A percentile compares a stretch with the other conserved stretches of the same genome.
These are phyloP conservation scores for Cerastoderma edule DNA, from an alignment of 2,888 invertebrate genomes.

Conservation along the genomic window DNA sequence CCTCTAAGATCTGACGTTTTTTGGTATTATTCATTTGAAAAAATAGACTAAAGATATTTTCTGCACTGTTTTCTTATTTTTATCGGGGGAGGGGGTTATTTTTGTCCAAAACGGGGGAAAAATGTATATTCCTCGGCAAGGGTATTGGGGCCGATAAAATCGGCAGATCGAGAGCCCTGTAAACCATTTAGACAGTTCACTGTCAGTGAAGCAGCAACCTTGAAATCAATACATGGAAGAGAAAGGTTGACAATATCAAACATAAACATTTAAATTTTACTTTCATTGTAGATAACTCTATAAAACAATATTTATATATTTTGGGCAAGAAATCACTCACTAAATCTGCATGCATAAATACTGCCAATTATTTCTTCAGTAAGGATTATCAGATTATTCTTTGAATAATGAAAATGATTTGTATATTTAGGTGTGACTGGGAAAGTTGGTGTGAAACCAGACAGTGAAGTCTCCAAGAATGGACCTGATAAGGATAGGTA, in stretches of 20 bases:
- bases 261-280: neutral
- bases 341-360: neutral
- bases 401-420: neutral
- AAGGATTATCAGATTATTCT: neutral
- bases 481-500: constrained; percentile 58
- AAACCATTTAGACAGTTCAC: too few species aligned
- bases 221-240: too few species aligned
- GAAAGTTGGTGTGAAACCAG: constrained; percentile 43
- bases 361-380: neutral
- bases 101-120: too few species aligned
- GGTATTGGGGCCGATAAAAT: too few species aligned
- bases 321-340: neutral
- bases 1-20: too few species aligned
- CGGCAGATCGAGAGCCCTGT: too few species aligned
- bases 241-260: neutral
- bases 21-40: too few species aligned
- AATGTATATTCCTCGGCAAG: too few species aligned
- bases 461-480: constrained; percentile 38
- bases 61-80: too few species aligned
- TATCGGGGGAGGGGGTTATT: too few species aligned
- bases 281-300: neutral
- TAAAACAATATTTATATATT: neutral
- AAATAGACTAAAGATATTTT: too few species aligned
- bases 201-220: too few species aligned
- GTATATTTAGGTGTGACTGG: constrained; percentile 44